Evolutionary conservation across 2,797 vertebrate genomes (phyloP).

Genomic region (Rachycentron canadum): DNA sequence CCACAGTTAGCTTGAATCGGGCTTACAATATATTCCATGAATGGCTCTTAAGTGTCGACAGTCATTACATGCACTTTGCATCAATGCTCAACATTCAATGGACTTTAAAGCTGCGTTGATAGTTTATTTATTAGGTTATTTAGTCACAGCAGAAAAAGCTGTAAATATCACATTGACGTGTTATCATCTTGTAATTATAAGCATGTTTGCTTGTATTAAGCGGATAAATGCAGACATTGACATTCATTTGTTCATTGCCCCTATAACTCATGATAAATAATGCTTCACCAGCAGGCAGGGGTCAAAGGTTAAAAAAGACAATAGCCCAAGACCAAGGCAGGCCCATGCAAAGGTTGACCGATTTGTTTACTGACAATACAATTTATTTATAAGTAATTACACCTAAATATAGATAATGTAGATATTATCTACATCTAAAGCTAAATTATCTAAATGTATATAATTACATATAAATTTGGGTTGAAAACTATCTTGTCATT

Average conservation of each 20-base stretch:
- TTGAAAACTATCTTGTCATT: too few relatives aligned
- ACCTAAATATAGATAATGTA: too few relatives aligned
- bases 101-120: not conserved
- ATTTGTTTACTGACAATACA: too few relatives aligned
- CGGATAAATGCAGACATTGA: not conserved
- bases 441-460: too few relatives aligned
- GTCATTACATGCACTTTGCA: slow-evolving; percentile 2
- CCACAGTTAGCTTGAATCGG: slow-evolving; percentile 1
- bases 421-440: too few relatives aligned
- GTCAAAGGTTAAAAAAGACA: too few relatives aligned
- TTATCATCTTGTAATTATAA: not conserved
- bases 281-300: too few relatives aligned
- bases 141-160: not conserved
- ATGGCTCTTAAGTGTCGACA: not conserved
- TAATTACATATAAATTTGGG: too few relatives aligned
- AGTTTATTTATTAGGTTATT: too few relatives aligned
- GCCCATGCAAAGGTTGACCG: too few relatives aligned
- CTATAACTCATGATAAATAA: not conserved
- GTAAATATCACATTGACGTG: not conserved
- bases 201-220: not conserved
- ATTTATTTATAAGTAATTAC: too few relatives aligned
- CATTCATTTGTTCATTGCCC: not conserved
- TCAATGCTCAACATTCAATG: not conserved
- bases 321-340: too few relatives aligned
- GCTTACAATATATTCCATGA: not conserved